phyloP scores from a whole-genome alignment of 2,888 invertebrate species.

The Rapana venosa region DNA sequence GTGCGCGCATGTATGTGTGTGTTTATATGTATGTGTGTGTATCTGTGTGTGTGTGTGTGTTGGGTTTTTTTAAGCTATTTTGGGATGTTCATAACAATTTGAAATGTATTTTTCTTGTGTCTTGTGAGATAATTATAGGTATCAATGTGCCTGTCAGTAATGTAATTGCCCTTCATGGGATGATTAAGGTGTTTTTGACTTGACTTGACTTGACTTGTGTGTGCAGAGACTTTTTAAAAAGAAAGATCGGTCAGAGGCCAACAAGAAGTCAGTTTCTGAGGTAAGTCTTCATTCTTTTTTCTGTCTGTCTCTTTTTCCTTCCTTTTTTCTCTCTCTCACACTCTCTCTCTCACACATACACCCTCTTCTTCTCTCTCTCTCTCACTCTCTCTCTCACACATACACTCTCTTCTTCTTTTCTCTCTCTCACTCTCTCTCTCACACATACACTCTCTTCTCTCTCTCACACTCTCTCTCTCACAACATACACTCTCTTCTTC shows the following conservation, averaged over 20 bases:
- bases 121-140: neutral
- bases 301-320: neutral
- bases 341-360: neutral
- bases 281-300: constrained; percentile 47
- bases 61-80: too few relatives aligned
- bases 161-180: neutral
- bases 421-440: too few relatives aligned
- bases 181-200: too few relatives aligned
- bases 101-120: too few relatives aligned
- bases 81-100: too few relatives aligned
- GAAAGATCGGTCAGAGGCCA: constrained; percentile 69
- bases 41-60: too few relatives aligned
- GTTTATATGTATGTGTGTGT: constrained; percentile 9
- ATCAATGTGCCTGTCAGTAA: neutral
- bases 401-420: neutral
- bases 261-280: constrained; percentile 65
- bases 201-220: constrained; percentile 35
- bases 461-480: too few relatives aligned
- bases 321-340: neutral
- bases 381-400: too few relatives aligned
- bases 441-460: too few relatives aligned
- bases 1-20: neutral
- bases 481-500: neutral
- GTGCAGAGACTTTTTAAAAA: constrained; percentile 68
- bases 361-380: neutral